Conservation (phyloP, 30 jellyfish, hydroid and myxozoan species). For the Aurelia sp. region DNA sequence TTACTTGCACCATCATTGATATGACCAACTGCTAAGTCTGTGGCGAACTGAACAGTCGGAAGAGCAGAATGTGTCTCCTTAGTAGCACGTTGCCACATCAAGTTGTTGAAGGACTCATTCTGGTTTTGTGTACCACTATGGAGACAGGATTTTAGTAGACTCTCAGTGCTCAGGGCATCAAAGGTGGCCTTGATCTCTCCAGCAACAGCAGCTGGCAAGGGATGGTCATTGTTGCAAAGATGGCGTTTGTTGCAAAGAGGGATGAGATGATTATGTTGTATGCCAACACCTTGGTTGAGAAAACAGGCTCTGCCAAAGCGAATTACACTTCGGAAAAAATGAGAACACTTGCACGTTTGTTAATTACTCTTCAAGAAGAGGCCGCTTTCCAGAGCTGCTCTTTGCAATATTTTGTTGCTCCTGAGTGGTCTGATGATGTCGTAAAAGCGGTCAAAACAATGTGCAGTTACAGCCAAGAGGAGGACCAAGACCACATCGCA, state of each 20-base stretch:
- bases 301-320: constrained; percentile 40
- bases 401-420: constrained; percentile 15
- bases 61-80: too few species aligned
- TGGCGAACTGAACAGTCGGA: too few species aligned
- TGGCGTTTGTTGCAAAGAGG: constrained; percentile 41
- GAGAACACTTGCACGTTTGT: constrained; percentile 65
- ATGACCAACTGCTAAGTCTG: too few species aligned
- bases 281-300: constrained; percentile 33
- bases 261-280: constrained; percentile 29
- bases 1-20: too few species aligned
- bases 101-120: too few species aligned
- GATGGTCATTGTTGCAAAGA: too few species aligned
- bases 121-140: too few species aligned
- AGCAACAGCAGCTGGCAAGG: too few species aligned
- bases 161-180: too few species aligned
- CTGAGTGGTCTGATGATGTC: constrained; percentile 19
- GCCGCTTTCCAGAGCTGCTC: background rate
- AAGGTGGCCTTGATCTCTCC: too few species aligned
- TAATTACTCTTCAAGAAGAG: constrained; percentile 28
- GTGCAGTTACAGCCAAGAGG: constrained; percentile 27
- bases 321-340: constrained; percentile 30
- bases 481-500: constrained; percentile 28
- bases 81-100: too few species aligned
- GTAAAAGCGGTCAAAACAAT: constrained; percentile 35
- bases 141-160: too few species aligned